phyloP scores from a whole-genome alignment of 1,140 invertebrate genomes.

The Drosophila bipectinata region DNA sequence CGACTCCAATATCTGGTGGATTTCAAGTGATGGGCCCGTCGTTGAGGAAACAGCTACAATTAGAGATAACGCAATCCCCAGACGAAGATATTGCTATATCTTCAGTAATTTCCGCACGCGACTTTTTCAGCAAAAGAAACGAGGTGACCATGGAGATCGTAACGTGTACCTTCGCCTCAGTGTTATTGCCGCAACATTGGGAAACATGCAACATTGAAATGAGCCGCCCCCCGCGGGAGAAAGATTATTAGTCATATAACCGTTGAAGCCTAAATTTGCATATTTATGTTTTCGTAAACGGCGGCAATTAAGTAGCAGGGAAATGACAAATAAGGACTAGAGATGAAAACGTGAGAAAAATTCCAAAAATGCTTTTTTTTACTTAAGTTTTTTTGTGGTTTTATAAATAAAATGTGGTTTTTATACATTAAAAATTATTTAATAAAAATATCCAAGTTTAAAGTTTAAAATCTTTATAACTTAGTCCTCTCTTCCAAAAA shows the following conservation, averaged over 20 bases:
- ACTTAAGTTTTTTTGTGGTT: too few species aligned
- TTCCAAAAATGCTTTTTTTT: too few species aligned
- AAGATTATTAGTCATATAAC: constrained; percentile 43
- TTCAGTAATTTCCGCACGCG: constrained; percentile 68
- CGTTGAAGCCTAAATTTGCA: constrained; percentile 25
- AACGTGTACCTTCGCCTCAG: constrained; percentile 1
- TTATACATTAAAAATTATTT: too few species aligned
- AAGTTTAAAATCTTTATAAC: too few species aligned
- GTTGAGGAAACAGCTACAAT: constrained; percentile 32
- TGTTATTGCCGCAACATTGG: constrained; percentile 48
- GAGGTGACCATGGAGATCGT: constrained; percentile 9
- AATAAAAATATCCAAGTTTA: too few species aligned
- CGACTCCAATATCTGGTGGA: constrained; percentile 11
- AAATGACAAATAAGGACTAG: constrained; percentile 9
- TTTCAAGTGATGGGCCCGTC: constrained; percentile 11
- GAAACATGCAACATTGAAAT: constrained; percentile 53
- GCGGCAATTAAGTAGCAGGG: constrained; percentile 38
- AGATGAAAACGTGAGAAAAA: constrained; percentile 29
- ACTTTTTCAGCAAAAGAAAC: constrained; percentile 34
- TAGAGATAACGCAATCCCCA: constrained; percentile 51
- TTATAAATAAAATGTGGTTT: too few species aligned
- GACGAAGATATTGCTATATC: not conserved
- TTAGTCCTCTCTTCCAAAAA: not conserved
- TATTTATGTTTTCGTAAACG: constrained; percentile 56
- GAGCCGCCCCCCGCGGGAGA: constrained; percentile 22